Evolutionary conservation across 2,113 vertebrate genomes (phyloP), one percentile per base, ranked within the genome.

Genomic region (Corvus cornix): DNA sequence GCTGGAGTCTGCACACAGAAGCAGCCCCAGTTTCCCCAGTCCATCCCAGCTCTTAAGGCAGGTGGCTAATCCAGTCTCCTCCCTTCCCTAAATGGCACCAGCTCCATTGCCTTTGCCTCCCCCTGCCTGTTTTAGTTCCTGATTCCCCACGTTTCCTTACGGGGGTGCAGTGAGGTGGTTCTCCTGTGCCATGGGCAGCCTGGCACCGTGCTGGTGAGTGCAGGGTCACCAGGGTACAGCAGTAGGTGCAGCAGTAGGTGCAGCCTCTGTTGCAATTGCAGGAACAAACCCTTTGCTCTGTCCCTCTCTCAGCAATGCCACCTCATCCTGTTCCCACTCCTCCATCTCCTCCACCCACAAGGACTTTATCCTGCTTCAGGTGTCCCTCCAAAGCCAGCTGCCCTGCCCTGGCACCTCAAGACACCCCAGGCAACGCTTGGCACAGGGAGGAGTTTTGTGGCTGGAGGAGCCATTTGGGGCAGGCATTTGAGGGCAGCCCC

Each of bases 131-230:
- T 92, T 76, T 8, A 94, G 18, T 16, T 56, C 51, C 74, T 24
- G 19, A 17, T 55, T 44, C 30, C 62, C 16, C 39, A 37, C 0
- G 0, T 66, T 3, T 48, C 44, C 56, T 55, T 37, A 49, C 39
- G 51, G 70, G 11, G 11, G 21, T 46, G 18, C 23, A 53, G 16
- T 37, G 51, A 67, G 39, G 44, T 41, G 23, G 17, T 46, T 60
- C 67, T 66, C 51, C 59, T n/a, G 16, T 16, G 53, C 46, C 24
- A 2, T 0, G 6, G 62, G 49, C 70, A 84, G 55, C 63, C 59
- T 63, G 51, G 58, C 3, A 4, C 67, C 0, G 1, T 52, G 62
- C 44, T 1, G 3, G n/a, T 31, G 74, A 84, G 27, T 1, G 1
- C 0, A 0, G 52, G 5, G 33, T 93, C 77, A 87, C 56, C 39